A percentile compares a stretch with the other conserved stretches of the same genome.
These are phyloP conservation scores for Cotesia congregata DNA, from an alignment of 2,888 invertebrate species.

Conservation along the genomic window DNA sequence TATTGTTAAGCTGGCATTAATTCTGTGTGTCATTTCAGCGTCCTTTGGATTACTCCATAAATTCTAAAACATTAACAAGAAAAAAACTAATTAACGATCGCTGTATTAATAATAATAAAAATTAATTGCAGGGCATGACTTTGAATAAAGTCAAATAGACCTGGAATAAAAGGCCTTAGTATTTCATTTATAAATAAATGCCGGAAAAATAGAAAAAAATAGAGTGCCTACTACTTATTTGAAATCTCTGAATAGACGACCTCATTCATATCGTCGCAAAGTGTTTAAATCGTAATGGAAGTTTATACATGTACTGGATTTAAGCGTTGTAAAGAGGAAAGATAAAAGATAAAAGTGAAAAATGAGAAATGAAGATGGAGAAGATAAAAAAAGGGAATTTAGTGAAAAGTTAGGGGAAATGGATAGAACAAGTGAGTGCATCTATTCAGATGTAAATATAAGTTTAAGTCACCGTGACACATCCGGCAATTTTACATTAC, in stretches of 20 bases:
- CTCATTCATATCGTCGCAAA: background rate
- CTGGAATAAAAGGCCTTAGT: too few relatives aligned
- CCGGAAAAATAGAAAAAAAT: background rate
- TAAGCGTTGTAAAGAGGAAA: conserved; percentile 10
- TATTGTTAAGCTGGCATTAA: conserved; percentile 47
- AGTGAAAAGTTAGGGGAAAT: conserved; percentile 15
- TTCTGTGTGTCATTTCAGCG: conserved; percentile 56
- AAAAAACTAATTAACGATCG: background rate
- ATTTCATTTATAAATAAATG: too few relatives aligned
- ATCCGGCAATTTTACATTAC: background rate
- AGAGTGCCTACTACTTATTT: background rate
- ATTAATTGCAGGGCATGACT: too few relatives aligned
- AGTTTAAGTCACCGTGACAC: background rate
- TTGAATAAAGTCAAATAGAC: too few relatives aligned
- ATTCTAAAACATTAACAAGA: conserved; percentile 41
- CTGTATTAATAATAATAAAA: too few relatives aligned
- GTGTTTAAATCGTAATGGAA: background rate
- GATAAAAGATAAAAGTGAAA: background rate
- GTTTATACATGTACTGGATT: conserved; percentile 22
- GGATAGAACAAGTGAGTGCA: conserved; percentile 32
- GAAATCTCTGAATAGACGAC: background rate
- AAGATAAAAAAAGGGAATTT: background rate
- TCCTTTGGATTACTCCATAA: conserved; percentile 42
- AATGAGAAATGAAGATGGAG: background rate
- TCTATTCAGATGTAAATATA: conserved; percentile 25